Evolutionary conservation across 2,797 vertebrate species (phyloP).

Genomic region (Channallabes apus): DNA sequence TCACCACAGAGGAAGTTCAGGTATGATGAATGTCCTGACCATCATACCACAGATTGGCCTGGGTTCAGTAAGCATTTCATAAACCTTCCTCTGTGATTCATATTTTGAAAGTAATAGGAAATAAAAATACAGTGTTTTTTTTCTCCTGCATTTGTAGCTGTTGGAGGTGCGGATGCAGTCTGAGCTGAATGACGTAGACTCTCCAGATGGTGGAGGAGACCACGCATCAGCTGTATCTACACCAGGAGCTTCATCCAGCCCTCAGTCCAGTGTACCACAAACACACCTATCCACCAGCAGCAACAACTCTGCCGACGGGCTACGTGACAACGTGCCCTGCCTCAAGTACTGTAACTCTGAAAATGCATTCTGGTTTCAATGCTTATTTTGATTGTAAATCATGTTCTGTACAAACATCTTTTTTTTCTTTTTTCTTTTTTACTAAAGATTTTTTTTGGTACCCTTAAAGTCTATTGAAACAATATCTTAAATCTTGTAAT

Average conservation of each 20-base stretch:
- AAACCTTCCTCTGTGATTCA: background rate
- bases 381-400: background rate
- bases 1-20: slow-evolving; percentile 87
- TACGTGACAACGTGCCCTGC: slow-evolving; percentile 91
- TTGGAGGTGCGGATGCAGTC: slow-evolving; percentile 90
- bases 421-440: too few relatives aligned
- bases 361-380: background rate
- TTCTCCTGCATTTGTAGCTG: slow-evolving; percentile 74
- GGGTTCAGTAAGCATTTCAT: background rate
- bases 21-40: slow-evolving; percentile 65
- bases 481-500: too few relatives aligned
- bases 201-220: slow-evolving; percentile 83
- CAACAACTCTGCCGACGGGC: slow-evolving; percentile 87
- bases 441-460: too few relatives aligned
- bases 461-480: too few relatives aligned
- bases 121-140: background rate
- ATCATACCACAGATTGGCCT: background rate
- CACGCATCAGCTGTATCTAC: slow-evolving; percentile 82
- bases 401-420: background rate
- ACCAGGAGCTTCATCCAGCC: slow-evolving; percentile 80
- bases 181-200: slow-evolving; percentile 86
- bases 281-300: slow-evolving; percentile 84
- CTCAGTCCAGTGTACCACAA: slow-evolving; percentile 81
- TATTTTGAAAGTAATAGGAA: background rate
- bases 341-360: slow-evolving; percentile 78